Evolutionary conservation across 1,140 invertebrate species (phyloP).

Genomic region (Dinothrombium tinctorium): DNA sequence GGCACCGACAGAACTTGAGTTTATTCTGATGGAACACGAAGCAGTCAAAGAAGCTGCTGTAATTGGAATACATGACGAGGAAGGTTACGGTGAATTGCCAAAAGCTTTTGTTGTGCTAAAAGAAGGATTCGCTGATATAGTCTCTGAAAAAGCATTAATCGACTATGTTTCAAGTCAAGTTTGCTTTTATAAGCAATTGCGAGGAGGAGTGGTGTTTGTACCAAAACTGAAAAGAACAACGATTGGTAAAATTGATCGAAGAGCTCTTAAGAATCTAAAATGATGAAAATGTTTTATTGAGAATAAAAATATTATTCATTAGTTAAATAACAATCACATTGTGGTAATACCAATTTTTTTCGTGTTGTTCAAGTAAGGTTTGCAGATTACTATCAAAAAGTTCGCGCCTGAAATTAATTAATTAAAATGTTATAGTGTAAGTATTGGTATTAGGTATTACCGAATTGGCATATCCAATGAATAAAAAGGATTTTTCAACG

Average conservation of each 20-base stretch:
- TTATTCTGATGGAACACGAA: conserved; percentile 41
- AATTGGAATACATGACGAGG: conserved; percentile 43
- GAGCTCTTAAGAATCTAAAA: too few relatives aligned
- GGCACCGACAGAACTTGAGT: conserved; percentile 61
- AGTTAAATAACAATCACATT: too few relatives aligned
- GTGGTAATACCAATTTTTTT: too few relatives aligned
- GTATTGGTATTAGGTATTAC: conserved; percentile 15
- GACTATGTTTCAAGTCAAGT: conserved; percentile 1
- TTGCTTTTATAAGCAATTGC: not conserved
- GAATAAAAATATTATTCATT: too few relatives aligned
- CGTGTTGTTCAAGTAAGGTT: conserved; percentile 55
- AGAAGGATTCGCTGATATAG: not conserved
- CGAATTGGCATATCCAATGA: conserved; percentile 92
- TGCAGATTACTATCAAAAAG: conserved; percentile 82
- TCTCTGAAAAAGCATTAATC: not conserved
- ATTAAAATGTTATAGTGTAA: not conserved
- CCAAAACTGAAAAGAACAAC: too few relatives aligned
- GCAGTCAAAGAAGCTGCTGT: conserved; percentile 53
- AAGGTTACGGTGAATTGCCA: conserved; percentile 43
- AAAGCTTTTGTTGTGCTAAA: conserved; percentile 37
- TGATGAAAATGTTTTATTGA: too few relatives aligned
- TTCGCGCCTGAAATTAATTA: conserved; percentile 43
- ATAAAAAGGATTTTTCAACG: conserved; percentile 97
- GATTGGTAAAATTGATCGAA: too few relatives aligned
- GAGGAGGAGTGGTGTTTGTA: too few relatives aligned